Evolutionary conservation across 1,140 invertebrate species (phyloP).

Genomic region (Papilio polytes): DNA sequence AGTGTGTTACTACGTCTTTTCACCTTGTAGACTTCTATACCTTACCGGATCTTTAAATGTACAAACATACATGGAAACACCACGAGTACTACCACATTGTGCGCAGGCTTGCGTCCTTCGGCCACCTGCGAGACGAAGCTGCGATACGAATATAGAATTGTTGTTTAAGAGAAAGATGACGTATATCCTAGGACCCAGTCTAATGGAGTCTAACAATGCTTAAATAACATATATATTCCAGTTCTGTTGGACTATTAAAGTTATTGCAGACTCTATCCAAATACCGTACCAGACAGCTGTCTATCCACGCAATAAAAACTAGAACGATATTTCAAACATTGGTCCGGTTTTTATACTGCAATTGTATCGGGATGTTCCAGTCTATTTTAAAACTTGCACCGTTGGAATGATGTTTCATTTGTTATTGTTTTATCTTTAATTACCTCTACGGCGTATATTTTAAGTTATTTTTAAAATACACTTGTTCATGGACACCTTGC

Average conservation of each 20-base stretch:
- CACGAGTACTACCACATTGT: background rate
- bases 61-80: too few relatives aligned
- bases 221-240: background rate
- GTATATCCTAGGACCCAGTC: background rate
- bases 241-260: background rate
- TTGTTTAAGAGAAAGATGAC: constrained; percentile 18
- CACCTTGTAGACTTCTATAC: too few relatives aligned
- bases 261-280: constrained; percentile 12
- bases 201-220: constrained; percentile 18
- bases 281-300: constrained; percentile 21
- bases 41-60: background rate
- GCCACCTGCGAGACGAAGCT: constrained; percentile 30
- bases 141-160: constrained; percentile 34
- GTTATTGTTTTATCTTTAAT: constrained; percentile 23
- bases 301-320: background rate
- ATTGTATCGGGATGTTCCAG: constrained; percentile 24
- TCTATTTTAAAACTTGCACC: constrained; percentile 13
- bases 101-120: constrained; percentile 10
- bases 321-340: background rate
- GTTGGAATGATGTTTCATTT: constrained; percentile 24
- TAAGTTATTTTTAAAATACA: background rate
- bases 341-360: background rate
- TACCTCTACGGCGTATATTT: background rate
- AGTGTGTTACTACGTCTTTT: too few relatives aligned
- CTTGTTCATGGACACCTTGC: constrained; percentile 7